phyloP scores from a whole-genome alignment of 2,888 invertebrate species.

The Netelia inedita region DNA sequence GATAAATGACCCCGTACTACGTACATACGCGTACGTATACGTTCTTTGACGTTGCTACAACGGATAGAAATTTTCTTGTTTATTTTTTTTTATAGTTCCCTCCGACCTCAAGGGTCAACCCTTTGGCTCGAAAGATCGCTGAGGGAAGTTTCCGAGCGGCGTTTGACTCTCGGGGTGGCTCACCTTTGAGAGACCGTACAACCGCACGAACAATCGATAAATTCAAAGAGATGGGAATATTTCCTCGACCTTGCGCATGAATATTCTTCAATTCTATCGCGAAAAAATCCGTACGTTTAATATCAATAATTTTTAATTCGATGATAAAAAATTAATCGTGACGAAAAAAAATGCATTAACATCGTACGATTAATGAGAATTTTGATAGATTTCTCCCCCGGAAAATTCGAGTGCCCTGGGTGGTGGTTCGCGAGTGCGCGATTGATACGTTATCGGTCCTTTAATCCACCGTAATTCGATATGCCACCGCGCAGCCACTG shows the following conservation, averaged over 20 bases:
- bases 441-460: background rate
- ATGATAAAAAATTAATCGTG: too few relatives aligned
- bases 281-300: too few relatives aligned
- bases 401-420: background rate
- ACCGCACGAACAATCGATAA: conserved; percentile 48
- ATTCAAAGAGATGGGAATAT: conserved; percentile 25
- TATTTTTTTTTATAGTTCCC: background rate
- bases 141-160: background rate
- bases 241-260: background rate
- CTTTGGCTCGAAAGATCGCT: conserved; percentile 22
- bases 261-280: background rate
- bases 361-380: too few relatives aligned
- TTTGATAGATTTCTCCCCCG: too few relatives aligned
- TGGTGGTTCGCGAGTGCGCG: background rate
- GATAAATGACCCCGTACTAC: too few relatives aligned
- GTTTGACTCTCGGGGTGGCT: conserved; percentile 8
- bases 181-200: conserved; percentile 46
- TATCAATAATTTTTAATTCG: too few relatives aligned
- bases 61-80: background rate
- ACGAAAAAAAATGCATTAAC: too few relatives aligned
- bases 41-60: background rate
- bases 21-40: background rate
- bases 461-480: background rate
- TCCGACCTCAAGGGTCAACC: background rate
- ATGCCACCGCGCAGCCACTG: background rate